Evolutionary conservation across 35 echinoderm and acorn worm genomes (phyloP).

Genomic region (Chiridota heheva): DNA sequence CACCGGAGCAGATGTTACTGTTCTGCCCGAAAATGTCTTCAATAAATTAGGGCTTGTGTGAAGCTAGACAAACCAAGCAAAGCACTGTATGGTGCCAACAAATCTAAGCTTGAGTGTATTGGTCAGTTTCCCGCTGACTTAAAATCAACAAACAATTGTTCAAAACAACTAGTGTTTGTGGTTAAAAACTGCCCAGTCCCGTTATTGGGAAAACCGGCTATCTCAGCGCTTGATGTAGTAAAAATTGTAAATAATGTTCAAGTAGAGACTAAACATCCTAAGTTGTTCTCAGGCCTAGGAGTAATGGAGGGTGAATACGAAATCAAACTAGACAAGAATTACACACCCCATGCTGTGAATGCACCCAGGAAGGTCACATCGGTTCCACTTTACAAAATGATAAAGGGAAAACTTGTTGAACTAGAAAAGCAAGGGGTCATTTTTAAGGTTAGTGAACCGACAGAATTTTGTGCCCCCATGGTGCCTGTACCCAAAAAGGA

Average conservation of each 20-base stretch:
- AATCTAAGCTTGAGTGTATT: constrained; percentile 16
- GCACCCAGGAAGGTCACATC: constrained; percentile 14
- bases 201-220: constrained; percentile 10
- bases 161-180: constrained; percentile 5
- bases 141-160: not conserved
- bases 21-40: not conserved
- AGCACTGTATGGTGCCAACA: constrained; percentile 5
- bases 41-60: not conserved
- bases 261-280: not conserved
- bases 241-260: constrained; percentile 25
- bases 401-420: constrained; percentile 18
- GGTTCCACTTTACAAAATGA: constrained; percentile 12
- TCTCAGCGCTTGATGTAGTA: constrained; percentile 26
- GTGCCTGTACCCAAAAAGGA: constrained; percentile 28
- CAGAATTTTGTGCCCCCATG: constrained; percentile 31
- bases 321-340: constrained; percentile 11
- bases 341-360: constrained; percentile 20
- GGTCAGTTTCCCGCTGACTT: not conserved
- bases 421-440: constrained; percentile 2
- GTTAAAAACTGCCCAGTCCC: not conserved
- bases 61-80: not conserved
- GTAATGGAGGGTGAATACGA: constrained; percentile 24
- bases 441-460: constrained; percentile 24
- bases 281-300: constrained; percentile 19
- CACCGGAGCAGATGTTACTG: constrained; percentile 7